A percentile compares a stretch with the other conserved stretches of the same genome.
These are phyloP conservation scores for Doris montereyensis DNA, from an alignment of 2,888 invertebrate genomes.

Conservation along the genomic window DNA sequence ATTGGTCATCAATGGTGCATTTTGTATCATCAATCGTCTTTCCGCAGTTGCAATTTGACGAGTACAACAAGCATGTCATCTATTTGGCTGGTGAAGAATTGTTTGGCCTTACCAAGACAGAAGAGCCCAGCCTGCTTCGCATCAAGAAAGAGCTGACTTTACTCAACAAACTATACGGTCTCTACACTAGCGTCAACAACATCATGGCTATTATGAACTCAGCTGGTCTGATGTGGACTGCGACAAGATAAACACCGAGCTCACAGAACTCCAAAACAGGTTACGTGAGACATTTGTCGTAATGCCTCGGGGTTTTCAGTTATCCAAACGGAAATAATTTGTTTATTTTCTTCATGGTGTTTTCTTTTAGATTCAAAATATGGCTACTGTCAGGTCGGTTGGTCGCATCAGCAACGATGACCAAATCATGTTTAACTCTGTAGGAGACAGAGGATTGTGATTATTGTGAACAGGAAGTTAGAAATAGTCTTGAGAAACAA, in stretches of 20 bases:
- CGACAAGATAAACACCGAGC: conserved; percentile 69
- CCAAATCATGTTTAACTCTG: too few relatives aligned
- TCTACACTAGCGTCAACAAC: conserved; percentile 70
- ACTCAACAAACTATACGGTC: conserved; percentile 70
- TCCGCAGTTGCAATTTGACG: conserved; percentile 67
- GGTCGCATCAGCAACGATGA: not conserved
- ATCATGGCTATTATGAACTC: conserved; percentile 71
- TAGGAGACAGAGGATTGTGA: too few relatives aligned
- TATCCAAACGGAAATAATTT: not conserved
- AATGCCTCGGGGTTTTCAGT: not conserved
- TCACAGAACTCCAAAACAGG: conserved; percentile 70
- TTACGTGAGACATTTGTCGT: too few relatives aligned
- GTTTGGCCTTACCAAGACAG: conserved; percentile 70
- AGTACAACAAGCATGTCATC: conserved; percentile 65
- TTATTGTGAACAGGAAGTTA: too few relatives aligned
- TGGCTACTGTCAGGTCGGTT: not conserved
- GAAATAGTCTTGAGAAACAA: too few relatives aligned
- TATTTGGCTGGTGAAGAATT: conserved; percentile 71
- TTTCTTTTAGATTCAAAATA: not conserved
- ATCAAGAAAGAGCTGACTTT: conserved; percentile 69
- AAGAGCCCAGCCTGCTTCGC: conserved; percentile 63
- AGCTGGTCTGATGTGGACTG: conserved; percentile 72
- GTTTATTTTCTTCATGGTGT: not conserved
- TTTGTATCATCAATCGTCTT: too few relatives aligned
- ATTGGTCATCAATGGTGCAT: too few relatives aligned